A percentile compares a stretch with the other conserved stretches of the same genome.
Evolutionary conservation across 92 coral and sea anemone genomes (phyloP).

Genomic region (Palythoa grandis): DNA sequence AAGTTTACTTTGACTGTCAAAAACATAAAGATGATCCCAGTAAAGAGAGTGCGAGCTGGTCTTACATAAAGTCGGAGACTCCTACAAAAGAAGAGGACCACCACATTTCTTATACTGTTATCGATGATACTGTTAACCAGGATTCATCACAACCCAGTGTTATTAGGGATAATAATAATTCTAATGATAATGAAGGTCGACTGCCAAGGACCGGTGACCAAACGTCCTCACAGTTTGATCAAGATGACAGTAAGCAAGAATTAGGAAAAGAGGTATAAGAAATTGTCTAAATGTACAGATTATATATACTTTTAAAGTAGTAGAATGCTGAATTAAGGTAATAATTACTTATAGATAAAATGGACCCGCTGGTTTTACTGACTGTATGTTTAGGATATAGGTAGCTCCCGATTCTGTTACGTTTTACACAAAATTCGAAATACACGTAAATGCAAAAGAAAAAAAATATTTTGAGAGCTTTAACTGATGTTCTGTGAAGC

Average conservation of each 20-base stretch:
- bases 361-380: too few species aligned
- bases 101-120: background rate
- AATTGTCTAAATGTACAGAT: background rate
- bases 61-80: background rate
- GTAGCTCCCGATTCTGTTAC: too few species aligned
- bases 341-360: too few species aligned
- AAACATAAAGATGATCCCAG: background rate
- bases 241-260: slow-evolving; percentile 14
- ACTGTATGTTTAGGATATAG: too few species aligned
- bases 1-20: background rate
- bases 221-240: background rate
- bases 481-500: too few species aligned
- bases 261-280: slow-evolving; percentile 18
- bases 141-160: slow-evolving; percentile 2
- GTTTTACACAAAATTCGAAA: too few species aligned
- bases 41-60: background rate
- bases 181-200: background rate
- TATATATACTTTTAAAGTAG: too few species aligned
- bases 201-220: slow-evolving; percentile 14
- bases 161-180: slow-evolving; percentile 6
- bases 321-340: too few species aligned
- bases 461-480: too few species aligned
- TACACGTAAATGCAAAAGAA: too few species aligned
- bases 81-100: background rate
- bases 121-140: slow-evolving; percentile 1